Conservation (phyloP, 2,797 vertebrate genomes). For the Urosaurus nigricauda region DNA sequence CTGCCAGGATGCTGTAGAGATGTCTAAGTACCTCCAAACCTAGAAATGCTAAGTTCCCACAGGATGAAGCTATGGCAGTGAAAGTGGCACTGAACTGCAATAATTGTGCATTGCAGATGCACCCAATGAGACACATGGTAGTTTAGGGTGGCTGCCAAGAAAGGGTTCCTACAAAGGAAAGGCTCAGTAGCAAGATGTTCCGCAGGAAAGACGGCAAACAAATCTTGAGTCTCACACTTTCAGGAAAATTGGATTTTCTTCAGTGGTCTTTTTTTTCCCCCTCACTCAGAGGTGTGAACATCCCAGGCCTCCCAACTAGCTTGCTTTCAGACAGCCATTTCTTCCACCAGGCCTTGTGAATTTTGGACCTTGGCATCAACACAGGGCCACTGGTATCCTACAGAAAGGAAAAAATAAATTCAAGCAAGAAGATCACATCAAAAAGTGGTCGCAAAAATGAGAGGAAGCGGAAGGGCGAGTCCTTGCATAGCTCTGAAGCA, state of each 20-base stretch:
- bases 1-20: no score
- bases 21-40: no score
- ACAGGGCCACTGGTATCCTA: no score
- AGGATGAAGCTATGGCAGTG: no score
- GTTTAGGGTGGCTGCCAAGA: neutral
- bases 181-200: neutral
- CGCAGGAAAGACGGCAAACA: neutral
- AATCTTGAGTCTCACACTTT: no score
- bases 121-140: neutral
- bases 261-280: fast-evolving
- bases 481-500: neutral
- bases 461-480: no score
- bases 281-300: fast-evolving
- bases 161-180: neutral
- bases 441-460: neutral
- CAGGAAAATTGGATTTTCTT: neutral
- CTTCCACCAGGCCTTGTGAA: neutral
- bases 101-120: no score
- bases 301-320: fast-evolving
- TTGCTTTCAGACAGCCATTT: neutral
- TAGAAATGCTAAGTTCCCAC: no score
- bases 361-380: neutral
- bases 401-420: neutral
- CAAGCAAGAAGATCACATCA: neutral
- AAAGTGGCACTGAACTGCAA: no score